These are phyloP conservation scores for Drosophila prosaltans DNA, from an alignment of 1,140 invertebrate genomes.

Conservation along the genomic window DNA sequence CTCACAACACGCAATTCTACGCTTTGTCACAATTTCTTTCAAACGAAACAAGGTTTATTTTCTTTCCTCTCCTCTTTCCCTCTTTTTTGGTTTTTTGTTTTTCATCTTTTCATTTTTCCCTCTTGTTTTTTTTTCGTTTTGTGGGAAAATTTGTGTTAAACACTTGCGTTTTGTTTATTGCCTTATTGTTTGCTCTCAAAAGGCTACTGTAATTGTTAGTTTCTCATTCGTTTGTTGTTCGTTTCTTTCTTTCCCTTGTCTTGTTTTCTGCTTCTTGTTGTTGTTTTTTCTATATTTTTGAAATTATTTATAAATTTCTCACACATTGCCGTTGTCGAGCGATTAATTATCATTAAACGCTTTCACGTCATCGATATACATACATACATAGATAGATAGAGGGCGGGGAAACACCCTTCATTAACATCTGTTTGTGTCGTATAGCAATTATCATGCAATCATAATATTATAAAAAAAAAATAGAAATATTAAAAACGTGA, in stretches of 20 bases:
- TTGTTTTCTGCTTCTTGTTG: slow-evolving; percentile 1
- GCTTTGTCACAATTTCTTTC: slow-evolving; percentile 19
- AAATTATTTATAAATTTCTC: slow-evolving; percentile 74
- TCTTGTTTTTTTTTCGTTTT: slow-evolving; percentile 36
- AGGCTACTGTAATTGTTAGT: slow-evolving; percentile 32
- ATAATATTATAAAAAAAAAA: neutral
- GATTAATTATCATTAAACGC: slow-evolving; percentile 71
- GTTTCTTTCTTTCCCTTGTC: too few species aligned
- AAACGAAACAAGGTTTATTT: neutral
- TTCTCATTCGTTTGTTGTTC: slow-evolving; percentile 24
- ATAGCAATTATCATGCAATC: slow-evolving; percentile 68
- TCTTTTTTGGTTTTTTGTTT: neutral
- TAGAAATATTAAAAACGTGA: slow-evolving; percentile 60
- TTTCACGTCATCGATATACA: slow-evolving; percentile 63
- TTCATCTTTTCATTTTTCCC: slow-evolving; percentile 6
- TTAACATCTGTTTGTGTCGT: slow-evolving; percentile 56
- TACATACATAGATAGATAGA: slow-evolving; percentile 12
- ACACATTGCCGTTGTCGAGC: slow-evolving; percentile 50
- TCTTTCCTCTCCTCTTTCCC: neutral
- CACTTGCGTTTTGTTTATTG: slow-evolving; percentile 21
- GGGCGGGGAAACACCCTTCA: slow-evolving; percentile 28
- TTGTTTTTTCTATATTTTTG: slow-evolving; percentile 23
- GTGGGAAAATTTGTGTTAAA: slow-evolving; percentile 49
- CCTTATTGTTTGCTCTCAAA: slow-evolving; percentile 14
- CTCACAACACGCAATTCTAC: slow-evolving; percentile 15